Percentiles rank a stretch among this genome's conserved stretches.
phyloP scores from a whole-genome alignment of 2,797 vertebrate genomes.

The Periophthalmus magnuspinnatus region DNA sequence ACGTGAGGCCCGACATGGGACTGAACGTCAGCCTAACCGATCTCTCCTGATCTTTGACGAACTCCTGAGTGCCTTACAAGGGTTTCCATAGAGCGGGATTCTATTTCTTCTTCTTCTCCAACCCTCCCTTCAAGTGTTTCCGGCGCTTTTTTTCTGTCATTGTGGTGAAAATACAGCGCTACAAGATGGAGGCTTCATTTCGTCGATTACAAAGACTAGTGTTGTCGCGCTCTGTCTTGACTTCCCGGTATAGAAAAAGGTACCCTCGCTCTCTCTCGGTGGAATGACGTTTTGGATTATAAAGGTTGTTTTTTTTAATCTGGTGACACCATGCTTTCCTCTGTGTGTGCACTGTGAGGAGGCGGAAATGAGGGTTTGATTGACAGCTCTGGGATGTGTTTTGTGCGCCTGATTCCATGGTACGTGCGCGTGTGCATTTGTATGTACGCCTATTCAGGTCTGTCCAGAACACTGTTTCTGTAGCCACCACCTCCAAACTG shows the following conservation, averaged over 20 bases:
- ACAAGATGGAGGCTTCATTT: slow-evolving; percentile 79
- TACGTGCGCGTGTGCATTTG: slow-evolving; percentile 14
- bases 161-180: slow-evolving; percentile 77
- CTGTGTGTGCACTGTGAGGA: slow-evolving; percentile 66
- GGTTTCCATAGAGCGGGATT: slow-evolving; percentile 78
- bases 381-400: slow-evolving; percentile 81
- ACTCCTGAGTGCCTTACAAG: slow-evolving; percentile 99
- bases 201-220: slow-evolving; percentile 84
- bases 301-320: slow-evolving; percentile 72
- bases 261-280: slow-evolving; percentile 64
- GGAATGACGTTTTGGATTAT: slow-evolving; percentile 83
- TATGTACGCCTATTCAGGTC: slow-evolving; percentile 47
- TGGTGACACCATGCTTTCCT: slow-evolving; percentile 79
- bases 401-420: slow-evolving; percentile 19
- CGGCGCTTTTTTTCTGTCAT: slow-evolving; percentile 47
- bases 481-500: slow-evolving; percentile 88
- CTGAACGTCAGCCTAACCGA: slow-evolving; percentile 99
- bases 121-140: slow-evolving; percentile 29
- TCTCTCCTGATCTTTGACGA: slow-evolving; percentile 96
- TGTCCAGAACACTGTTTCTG: slow-evolving; percentile 81
- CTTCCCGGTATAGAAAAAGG: slow-evolving; percentile 72
- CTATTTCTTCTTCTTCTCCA: slow-evolving; percentile 16
- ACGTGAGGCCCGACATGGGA: slow-evolving; percentile 97
- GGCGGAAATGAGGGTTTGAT: slow-evolving; percentile 82
- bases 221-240: slow-evolving; percentile 64